Base-by-base conservation (phyloP, 2,888 invertebrate genomes). In the Philhelius pedissequus region DNA sequence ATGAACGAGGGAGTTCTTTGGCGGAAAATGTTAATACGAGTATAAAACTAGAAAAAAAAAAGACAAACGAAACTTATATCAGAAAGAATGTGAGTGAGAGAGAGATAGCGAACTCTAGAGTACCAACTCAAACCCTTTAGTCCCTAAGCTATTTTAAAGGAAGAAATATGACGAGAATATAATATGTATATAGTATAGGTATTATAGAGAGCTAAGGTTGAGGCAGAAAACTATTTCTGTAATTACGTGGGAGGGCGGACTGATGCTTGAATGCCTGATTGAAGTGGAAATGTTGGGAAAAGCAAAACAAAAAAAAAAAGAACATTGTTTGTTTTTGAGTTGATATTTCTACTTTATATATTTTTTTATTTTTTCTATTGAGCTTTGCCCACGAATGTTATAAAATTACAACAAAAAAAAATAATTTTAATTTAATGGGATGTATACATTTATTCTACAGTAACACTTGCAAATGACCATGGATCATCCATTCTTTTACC, bases 211-310 rank as follows among this genome's bases (percentile, higher is more conserved):
- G 15, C 18, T 18, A 15, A 30, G 56, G 71, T 54, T 48, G 68
- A 27, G 60, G 35, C 8, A 35, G 45, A 62, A 77, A 73, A 78
- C 71, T 78, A 78, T 78, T 78, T 50, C 62, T 73, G 60, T 82
- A 78, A 82, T 82, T 68, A 73, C 48, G 66, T 71, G 70, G 77
- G 68, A 56, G 78, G 48, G 25, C 35, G 60, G 43, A 76, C 50
- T 77, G 52, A 71, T 22, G 58, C 68, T 68, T 82, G 82, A 73
- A 82, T 73, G 68, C 54, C 52, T 78, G 77, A 82, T 82, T 82
- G 78, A 82, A 73, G 60, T 82, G 58, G 43, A 64, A 54, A 54
- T 30, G 54, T 75, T 60, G 43, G 11, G 5, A 43, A 30, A 35
- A 22, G 22, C n/a, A 18, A 54, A 45, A 32, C 27, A 48, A 32